A percentile compares a stretch with the other conserved stretches of the same genome.
Conservation (phyloP, 2,888 invertebrate species). For the Chorisops tibialis region DNA sequence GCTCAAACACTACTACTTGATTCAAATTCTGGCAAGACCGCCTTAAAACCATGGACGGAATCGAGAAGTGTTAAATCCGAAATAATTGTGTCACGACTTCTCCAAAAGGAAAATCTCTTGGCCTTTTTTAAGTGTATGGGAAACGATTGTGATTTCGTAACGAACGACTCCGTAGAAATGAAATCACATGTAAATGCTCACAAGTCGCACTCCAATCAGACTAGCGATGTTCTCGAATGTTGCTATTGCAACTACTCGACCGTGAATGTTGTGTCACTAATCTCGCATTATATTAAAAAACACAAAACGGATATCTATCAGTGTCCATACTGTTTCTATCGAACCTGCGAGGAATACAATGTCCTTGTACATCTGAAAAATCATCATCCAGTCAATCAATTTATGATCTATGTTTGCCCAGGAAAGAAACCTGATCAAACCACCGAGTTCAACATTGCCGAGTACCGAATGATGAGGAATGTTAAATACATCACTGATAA, state of each 20-base stretch:
- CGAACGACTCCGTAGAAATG: constrained; percentile 47
- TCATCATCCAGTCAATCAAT: constrained; percentile 24
- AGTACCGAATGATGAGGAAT: neutral
- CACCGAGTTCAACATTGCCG: neutral
- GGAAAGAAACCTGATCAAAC: neutral
- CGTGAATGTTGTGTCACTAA: constrained; percentile 45
- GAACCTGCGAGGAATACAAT: constrained; percentile 49
- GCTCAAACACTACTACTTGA: too few relatives aligned
- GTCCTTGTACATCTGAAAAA: constrained; percentile 28
- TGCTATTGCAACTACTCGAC: constrained; percentile 55
- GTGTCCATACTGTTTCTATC: constrained; percentile 67
- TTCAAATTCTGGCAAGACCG: too few relatives aligned
- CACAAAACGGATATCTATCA: constrained; percentile 63
- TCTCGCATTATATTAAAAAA: constrained; percentile 60
- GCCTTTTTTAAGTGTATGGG: constrained; percentile 58
- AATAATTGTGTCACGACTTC: constrained; percentile 3
- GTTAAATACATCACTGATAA: constrained; percentile 30
- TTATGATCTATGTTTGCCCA: constrained; percentile 15
- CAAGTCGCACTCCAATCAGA: constrained; percentile 7
- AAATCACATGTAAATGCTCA: constrained; percentile 51
- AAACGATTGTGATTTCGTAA: constrained; percentile 53
- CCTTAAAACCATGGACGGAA: constrained; percentile 43
- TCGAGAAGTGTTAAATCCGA: constrained; percentile 24
- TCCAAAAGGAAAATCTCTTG: constrained; percentile 27
- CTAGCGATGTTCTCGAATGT: constrained; percentile 50